Base-by-base conservation (phyloP, 2,113 vertebrate genomes). In the Mormoops blainvillei region DNA sequence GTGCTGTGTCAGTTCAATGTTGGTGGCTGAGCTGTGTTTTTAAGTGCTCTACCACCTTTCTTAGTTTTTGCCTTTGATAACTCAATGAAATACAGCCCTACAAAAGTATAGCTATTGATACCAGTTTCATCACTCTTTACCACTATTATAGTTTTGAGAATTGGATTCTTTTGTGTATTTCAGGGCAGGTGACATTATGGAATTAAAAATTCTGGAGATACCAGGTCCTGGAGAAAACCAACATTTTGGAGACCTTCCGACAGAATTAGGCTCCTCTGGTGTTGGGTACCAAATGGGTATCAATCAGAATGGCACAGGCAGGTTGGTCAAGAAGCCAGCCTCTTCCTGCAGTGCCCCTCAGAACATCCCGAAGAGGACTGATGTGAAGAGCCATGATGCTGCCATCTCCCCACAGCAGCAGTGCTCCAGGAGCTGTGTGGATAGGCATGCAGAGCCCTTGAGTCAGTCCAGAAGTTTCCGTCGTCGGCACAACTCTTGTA, bases 181-280 rank as follows among this genome's bases (percentile, higher is more conserved):
- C 96, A 99, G 99, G 98, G 99, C 99, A 90, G 99, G 99, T 98
- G 99, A 99, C 97, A 99, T 99, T 94, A 99, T 99, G 31, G 99
- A 99, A 87, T 98, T 99, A 83, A 99, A 99, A 98, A 99, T 99
- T 89, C 97, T 99, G 98, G 99, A 99, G 96, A 99, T 99, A 81
- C 99, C 98, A 1, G 98, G 97, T 67, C 97, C 97, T 0, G 98
- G 98, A 54, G 98, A 98, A 80, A 98, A 89, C 94, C 96, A 96
- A 0, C 98, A 96, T 4, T 98, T 97, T 1, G 97, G 98, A 88
- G 98, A 99, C 3, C 86, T 97, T 31, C 98, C 98, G 38, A 81
- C 95, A 58, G 98, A 98, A 82, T 89, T 58, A 5, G 94, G 93
- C 45, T 15, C 94, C 41, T 95, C 98, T 8, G 98, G 97, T 3